Conservation (phyloP, 2,113 vertebrate species). For the Crotalus viridis region DNA sequence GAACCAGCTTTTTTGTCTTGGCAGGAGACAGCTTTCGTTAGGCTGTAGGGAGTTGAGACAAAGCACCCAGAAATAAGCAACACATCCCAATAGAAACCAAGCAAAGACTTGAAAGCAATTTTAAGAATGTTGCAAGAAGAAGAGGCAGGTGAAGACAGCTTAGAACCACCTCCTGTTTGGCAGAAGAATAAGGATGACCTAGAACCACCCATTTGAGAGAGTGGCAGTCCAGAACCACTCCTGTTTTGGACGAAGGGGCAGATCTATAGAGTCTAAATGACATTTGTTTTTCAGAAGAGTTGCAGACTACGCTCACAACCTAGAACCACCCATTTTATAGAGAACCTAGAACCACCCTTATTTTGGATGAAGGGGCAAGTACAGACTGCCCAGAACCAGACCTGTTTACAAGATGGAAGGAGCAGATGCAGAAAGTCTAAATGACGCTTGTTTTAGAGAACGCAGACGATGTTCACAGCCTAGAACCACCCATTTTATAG, state of each 20-base stretch:
- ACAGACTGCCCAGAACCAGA: not conserved
- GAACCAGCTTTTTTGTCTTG: not conserved
- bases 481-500: not conserved
- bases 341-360: not conserved
- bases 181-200: not conserved
- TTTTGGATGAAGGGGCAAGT: not conserved
- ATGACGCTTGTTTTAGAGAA: not conserved
- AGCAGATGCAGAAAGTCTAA: not conserved
- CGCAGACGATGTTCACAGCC: not conserved
- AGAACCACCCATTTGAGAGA: not conserved
- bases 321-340: not conserved
- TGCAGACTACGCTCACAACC: not conserved
- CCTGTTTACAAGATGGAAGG: not conserved
- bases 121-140: not conserved
- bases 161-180: not conserved
- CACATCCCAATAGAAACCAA: fast-evolving
- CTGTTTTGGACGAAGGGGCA: not conserved
- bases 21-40: not conserved
- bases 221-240: not conserved
- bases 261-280: not conserved
- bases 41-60: not conserved
- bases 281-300: not conserved
- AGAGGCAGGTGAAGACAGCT: not conserved
- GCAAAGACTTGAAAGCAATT: not conserved
- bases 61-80: not conserved